A percentile compares a stretch with the other conserved stretches of the same genome.
These are phyloP conservation scores for Rhingia campestris DNA, from an alignment of 2,888 invertebrate genomes.

Conservation along the genomic window DNA sequence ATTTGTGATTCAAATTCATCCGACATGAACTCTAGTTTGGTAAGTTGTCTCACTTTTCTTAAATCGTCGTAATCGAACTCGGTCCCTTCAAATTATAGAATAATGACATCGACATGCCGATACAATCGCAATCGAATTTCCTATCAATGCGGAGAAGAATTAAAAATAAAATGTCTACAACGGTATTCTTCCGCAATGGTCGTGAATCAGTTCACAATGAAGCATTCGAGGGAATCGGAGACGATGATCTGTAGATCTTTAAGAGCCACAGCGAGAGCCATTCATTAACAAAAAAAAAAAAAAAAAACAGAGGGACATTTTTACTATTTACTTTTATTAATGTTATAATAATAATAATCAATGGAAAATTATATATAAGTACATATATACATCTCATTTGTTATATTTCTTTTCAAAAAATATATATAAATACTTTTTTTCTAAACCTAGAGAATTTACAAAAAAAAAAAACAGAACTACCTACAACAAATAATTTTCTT, in stretches of 20 bases:
- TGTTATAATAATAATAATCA: constrained; percentile 62
- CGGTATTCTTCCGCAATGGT: constrained; percentile 88
- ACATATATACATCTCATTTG: constrained; percentile 61
- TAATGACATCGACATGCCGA: constrained; percentile 84
- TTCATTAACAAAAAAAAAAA: constrained; percentile 14
- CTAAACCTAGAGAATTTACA: constrained; percentile 49
- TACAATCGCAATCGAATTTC: constrained; percentile 77
- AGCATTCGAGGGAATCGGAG: constrained; percentile 97
- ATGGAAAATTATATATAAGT: constrained; percentile 62
- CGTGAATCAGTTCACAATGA: constrained; percentile 92
- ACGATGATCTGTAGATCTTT: constrained; percentile 91
- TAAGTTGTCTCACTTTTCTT: constrained; percentile 44
- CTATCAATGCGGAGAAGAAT: constrained; percentile 89
- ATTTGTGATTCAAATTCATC: constrained; percentile 76
- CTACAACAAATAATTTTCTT: constrained; percentile 36
- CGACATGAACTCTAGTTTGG: constrained; percentile 76
- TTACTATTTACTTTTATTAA: constrained; percentile 63
- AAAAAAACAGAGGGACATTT: constrained; percentile 50
- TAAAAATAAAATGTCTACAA: constrained; percentile 85
- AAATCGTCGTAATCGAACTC: background rate
- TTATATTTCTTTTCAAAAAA: constrained; percentile 52
- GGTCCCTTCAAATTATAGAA: constrained; percentile 81
- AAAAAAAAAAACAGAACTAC: constrained; percentile 39
- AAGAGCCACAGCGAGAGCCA: background rate
- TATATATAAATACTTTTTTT: constrained; percentile 49